phyloP scores from a whole-genome alignment of 2,797 vertebrate species.

The Notolabrus celidotus region DNA sequence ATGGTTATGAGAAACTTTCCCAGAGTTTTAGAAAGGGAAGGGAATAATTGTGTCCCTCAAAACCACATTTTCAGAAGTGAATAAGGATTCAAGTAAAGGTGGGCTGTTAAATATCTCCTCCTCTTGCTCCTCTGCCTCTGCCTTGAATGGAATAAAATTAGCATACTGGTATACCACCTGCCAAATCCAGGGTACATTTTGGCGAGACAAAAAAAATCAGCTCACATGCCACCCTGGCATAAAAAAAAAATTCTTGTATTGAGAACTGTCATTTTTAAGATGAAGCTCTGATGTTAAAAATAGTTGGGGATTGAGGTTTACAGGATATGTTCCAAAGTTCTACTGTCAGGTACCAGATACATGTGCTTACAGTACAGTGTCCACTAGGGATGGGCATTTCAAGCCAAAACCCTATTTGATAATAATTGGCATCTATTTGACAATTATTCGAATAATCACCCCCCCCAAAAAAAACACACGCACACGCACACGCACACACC shows the following conservation, averaged over 20 bases:
- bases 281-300: background rate
- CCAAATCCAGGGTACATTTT: background rate
- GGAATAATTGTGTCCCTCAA: too few relatives aligned
- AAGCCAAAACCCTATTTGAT: too few relatives aligned
- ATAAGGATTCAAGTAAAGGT: background rate
- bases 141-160: background rate
- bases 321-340: background rate
- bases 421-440: too few relatives aligned
- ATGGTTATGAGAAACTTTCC: background rate
- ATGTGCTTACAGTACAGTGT: too few relatives aligned
- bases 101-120: background rate
- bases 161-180: too few relatives aligned
- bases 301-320: background rate
- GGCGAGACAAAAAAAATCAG: too few relatives aligned
- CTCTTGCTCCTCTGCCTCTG: background rate
- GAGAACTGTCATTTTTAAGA: background rate
- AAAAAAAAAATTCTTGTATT: background rate
- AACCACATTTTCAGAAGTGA: background rate
- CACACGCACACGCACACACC: too few relatives aligned
- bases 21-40: too few relatives aligned
- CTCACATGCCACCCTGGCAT: background rate
- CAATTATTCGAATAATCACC: too few relatives aligned
- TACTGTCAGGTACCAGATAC: too few relatives aligned
- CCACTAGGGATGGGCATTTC: too few relatives aligned
- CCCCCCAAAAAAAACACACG: too few relatives aligned